phyloP scores from a whole-genome alignment of 2,113 vertebrate species.

The Hippocampus guttulatus region DNA sequence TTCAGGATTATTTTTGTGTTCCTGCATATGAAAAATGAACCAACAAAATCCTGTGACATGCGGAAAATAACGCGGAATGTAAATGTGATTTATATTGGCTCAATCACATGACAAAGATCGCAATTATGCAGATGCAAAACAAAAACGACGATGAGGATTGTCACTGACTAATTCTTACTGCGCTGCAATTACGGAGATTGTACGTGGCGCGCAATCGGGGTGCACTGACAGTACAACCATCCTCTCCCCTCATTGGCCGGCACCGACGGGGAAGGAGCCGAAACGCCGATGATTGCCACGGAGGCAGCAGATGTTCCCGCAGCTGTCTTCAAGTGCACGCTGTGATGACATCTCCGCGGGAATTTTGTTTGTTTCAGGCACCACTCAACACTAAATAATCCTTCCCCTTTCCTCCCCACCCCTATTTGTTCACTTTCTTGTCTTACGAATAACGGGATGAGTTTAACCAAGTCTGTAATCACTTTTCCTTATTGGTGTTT shows the following conservation, averaged over 20 bases:
- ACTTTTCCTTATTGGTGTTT: neutral
- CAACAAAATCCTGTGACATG: neutral
- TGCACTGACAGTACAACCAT: conserved; percentile 2
- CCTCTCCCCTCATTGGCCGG: conserved; percentile 18
- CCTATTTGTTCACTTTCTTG: neutral
- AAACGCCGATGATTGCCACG: conserved; percentile 24
- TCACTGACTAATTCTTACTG: conserved; percentile 10
- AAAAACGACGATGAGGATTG: neutral
- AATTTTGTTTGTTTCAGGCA: conserved; percentile 8
- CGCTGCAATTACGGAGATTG: conserved; percentile 19
- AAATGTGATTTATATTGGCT: conserved; percentile 1
- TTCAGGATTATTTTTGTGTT: neutral
- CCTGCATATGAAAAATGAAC: neutral
- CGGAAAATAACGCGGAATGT: neutral
- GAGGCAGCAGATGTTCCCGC: conserved; percentile 39
- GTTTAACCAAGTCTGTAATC: neutral
- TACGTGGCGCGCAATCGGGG: conserved; percentile 3
- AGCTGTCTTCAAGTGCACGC: conserved; percentile 33
- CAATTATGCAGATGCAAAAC: conserved; percentile 5
- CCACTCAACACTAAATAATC: neutral
- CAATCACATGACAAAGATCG: neutral
- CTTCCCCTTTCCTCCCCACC: neutral
- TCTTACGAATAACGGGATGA: conserved; percentile 1
- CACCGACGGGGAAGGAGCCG: conserved; percentile 13
- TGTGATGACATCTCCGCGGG: conserved; percentile 8